Evolutionary conservation across 2,797 vertebrate genomes (phyloP).

Genomic region (Argentina silus): DNA sequence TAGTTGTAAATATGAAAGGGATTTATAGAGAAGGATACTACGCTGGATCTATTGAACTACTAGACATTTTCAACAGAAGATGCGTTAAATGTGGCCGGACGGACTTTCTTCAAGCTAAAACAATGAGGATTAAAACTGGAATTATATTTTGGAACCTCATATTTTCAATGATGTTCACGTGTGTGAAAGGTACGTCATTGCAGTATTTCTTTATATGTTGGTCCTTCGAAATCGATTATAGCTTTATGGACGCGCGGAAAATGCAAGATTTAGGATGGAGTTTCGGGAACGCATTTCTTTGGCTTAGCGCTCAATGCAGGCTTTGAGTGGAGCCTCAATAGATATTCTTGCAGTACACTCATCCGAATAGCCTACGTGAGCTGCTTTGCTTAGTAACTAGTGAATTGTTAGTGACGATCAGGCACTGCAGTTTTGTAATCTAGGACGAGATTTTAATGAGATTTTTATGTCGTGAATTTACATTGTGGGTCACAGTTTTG

Average conservation of each 20-base stretch:
- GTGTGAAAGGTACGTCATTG: conserved; percentile 78
- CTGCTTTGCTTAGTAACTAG: conserved; percentile 73
- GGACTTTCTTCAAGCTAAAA: conserved; percentile 84
- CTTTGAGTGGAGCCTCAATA: conserved; percentile 80
- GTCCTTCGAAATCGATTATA: not conserved
- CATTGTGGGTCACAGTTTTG: not conserved
- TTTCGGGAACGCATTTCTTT: conserved; percentile 75
- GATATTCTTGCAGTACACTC: conserved; percentile 86
- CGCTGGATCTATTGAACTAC: conserved; percentile 85
- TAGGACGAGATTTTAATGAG: not conserved
- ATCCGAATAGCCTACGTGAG: conserved; percentile 76
- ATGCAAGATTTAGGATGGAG: conserved; percentile 35
- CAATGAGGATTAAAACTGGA: conserved; percentile 94
- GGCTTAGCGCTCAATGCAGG: conserved; percentile 82
- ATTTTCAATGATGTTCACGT: conserved; percentile 84
- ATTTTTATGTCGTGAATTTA: not conserved
- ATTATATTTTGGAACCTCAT: conserved; percentile 94
- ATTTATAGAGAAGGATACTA: conserved; percentile 85
- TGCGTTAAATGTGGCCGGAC: conserved; percentile 88
- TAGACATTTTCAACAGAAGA: conserved; percentile 86
- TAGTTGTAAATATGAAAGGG: conserved; percentile 86
- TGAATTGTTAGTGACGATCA: conserved; percentile 47
- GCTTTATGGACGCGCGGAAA: not conserved
- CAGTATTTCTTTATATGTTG: conserved; percentile 4
- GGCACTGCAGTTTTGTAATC: not conserved